Conservation (phyloP, 2,888 invertebrate genomes). For the Melikaiella ostensackeni region DNA sequence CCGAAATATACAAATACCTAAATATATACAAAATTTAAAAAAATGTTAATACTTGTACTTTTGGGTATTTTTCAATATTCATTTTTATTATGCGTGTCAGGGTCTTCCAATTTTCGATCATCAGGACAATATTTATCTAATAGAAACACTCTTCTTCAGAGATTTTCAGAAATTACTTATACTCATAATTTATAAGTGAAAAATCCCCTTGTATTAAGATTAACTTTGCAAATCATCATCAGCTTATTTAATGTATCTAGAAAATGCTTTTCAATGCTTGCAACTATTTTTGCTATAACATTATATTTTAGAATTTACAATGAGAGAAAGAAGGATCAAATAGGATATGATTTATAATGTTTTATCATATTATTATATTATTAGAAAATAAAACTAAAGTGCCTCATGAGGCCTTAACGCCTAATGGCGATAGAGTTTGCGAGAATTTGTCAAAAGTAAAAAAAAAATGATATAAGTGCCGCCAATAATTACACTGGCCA, state of each 20-base stretch:
- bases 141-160: slow-evolving; percentile 59
- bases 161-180: slow-evolving; percentile 58
- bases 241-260: slow-evolving; percentile 9
- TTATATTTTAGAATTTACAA: slow-evolving; percentile 12
- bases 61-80: slow-evolving; percentile 70
- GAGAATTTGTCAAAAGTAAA: slow-evolving; percentile 4
- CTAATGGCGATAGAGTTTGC: slow-evolving; percentile 61
- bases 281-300: slow-evolving; percentile 4
- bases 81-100: slow-evolving; percentile 68
- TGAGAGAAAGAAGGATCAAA: neutral
- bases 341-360: neutral
- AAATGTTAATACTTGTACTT: slow-evolving; percentile 57
- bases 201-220: slow-evolving; percentile 27
- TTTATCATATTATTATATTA: slow-evolving; percentile 4
- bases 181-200: slow-evolving; percentile 52
- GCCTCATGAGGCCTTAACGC: slow-evolving; percentile 76
- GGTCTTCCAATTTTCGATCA: slow-evolving; percentile 74
- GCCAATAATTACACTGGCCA: neutral
- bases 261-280: slow-evolving; percentile 22
- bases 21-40: slow-evolving; percentile 45
- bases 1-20: slow-evolving; percentile 25
- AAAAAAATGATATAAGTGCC: neutral
- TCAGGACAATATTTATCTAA: slow-evolving; percentile 77
- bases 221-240: slow-evolving; percentile 1
- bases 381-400: slow-evolving; percentile 60